Conservation (phyloP, 2,113 vertebrate genomes). For the Sturnus vulgaris region DNA sequence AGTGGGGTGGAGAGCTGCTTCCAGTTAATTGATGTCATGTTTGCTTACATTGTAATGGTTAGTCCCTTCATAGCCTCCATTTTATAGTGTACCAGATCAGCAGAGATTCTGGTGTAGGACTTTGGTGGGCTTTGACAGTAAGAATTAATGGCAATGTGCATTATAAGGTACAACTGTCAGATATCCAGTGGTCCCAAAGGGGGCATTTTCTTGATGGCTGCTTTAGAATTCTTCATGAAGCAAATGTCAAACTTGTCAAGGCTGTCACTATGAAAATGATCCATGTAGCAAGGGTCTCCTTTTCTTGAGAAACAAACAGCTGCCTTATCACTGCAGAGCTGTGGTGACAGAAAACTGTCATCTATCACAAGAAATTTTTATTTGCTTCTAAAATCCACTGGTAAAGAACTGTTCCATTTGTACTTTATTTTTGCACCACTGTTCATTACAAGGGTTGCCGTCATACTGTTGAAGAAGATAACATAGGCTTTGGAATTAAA, state of each 20-base stretch:
- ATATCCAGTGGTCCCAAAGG: constrained; percentile 65
- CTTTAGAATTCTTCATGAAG: constrained; percentile 70
- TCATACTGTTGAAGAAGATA: not conserved
- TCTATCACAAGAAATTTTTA: constrained; percentile 49
- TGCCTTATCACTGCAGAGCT: constrained; percentile 68
- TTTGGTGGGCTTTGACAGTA: constrained; percentile 30
- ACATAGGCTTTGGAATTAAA: not conserved
- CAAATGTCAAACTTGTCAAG: constrained; percentile 83
- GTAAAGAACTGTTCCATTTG: constrained; percentile 29
- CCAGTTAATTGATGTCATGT: constrained; percentile 26
- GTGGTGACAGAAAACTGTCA: constrained; percentile 59
- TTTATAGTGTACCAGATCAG: not conserved
- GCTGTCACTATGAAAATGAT: constrained; percentile 79
- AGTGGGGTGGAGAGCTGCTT: not conserved
- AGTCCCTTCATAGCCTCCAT: not conserved
- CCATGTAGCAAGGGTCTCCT: constrained; percentile 74
- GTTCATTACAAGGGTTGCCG: not conserved
- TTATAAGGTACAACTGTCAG: constrained; percentile 75
- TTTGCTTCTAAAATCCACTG: constrained; percentile 41
- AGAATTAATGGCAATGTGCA: constrained; percentile 70
- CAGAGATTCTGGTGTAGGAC: not conserved
- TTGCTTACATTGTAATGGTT: constrained; percentile 8
- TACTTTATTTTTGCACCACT: not conserved
- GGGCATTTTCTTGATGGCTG: constrained; percentile 72
- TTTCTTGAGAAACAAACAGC: constrained; percentile 76